Evolutionary conservation across 2,797 vertebrate genomes (phyloP).

Genomic region (Lateolabrax maculatus): DNA sequence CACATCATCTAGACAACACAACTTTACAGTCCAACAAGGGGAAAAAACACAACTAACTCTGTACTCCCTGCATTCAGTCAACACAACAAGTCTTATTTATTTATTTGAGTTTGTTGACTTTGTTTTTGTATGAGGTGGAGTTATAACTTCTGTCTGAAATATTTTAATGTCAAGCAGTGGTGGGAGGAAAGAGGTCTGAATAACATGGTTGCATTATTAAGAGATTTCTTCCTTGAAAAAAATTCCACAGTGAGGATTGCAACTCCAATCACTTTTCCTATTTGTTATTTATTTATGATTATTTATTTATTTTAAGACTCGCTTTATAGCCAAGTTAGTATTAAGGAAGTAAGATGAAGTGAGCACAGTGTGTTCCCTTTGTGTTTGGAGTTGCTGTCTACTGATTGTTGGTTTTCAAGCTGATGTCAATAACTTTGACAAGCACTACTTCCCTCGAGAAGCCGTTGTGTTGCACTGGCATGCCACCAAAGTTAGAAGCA

Average conservation of each 20-base stretch:
- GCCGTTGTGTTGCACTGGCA: background rate
- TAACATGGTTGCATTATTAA: constrained; percentile 17
- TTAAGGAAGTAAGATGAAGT: background rate
- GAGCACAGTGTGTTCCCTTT: background rate
- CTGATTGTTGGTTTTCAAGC: background rate
- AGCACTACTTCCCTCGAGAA: background rate
- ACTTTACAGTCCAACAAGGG: background rate
- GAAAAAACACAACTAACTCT: background rate
- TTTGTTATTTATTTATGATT: background rate
- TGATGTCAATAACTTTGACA: background rate
- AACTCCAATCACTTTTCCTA: background rate
- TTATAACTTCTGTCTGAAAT: constrained; percentile 26
- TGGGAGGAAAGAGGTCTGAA: constrained; percentile 22
- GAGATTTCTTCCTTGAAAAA: background rate
- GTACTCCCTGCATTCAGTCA: background rate
- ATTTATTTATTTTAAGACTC: constrained; percentile 4
- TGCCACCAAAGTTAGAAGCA: constrained; percentile 3
- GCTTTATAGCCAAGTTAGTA: background rate
- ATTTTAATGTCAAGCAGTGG: constrained; percentile 18
- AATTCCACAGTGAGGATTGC: background rate
- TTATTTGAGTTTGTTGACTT: constrained; percentile 27
- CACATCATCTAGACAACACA: constrained; percentile 88
- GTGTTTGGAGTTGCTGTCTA: constrained; percentile 8
- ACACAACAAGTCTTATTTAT: constrained; percentile 21
- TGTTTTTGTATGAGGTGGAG: constrained; percentile 34